phyloP scores from a whole-genome alignment of 2,888 invertebrate genomes.

The Drosophila cyrtoloma region DNA sequence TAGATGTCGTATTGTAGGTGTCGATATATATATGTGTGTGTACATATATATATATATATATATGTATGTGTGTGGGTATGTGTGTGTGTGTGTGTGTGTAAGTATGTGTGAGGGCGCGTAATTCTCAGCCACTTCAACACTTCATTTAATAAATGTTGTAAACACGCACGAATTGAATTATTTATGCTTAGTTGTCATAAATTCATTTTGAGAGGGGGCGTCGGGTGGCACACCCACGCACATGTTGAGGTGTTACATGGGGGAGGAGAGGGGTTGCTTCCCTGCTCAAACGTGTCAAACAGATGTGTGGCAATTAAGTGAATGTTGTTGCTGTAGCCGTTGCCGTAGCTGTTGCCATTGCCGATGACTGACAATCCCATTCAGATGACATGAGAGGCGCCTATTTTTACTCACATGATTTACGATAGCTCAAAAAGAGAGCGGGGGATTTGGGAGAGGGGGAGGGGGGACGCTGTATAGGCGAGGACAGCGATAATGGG shows the following conservation, averaged over 20 bases:
- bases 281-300: constrained; percentile 10
- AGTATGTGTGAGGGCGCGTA: constrained; percentile 38
- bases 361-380: constrained; percentile 65
- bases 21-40: neutral
- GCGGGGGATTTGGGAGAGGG: neutral
- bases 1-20: constrained; percentile 7
- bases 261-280: neutral
- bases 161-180: constrained; percentile 72
- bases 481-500: neutral
- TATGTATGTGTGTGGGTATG: neutral
- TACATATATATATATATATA: neutral
- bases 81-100: neutral
- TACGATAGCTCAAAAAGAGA: constrained; percentile 26
- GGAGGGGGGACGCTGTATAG: neutral
- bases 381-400: constrained; percentile 54
- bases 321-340: constrained; percentile 10
- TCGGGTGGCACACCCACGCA: constrained; percentile 18
- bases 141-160: constrained; percentile 65
- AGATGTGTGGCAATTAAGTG: constrained; percentile 54
- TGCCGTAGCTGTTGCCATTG: constrained; percentile 11
- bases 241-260: neutral
- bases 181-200: constrained; percentile 70
- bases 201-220: constrained; percentile 52
- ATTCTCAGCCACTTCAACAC: constrained; percentile 60
- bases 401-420: constrained; percentile 69